Percentiles rank a stretch among this genome's conserved stretches.
These are phyloP conservation scores for Corythornis cristatus DNA, from an alignment of 2,113 vertebrate genomes.

Conservation along the genomic window DNA sequence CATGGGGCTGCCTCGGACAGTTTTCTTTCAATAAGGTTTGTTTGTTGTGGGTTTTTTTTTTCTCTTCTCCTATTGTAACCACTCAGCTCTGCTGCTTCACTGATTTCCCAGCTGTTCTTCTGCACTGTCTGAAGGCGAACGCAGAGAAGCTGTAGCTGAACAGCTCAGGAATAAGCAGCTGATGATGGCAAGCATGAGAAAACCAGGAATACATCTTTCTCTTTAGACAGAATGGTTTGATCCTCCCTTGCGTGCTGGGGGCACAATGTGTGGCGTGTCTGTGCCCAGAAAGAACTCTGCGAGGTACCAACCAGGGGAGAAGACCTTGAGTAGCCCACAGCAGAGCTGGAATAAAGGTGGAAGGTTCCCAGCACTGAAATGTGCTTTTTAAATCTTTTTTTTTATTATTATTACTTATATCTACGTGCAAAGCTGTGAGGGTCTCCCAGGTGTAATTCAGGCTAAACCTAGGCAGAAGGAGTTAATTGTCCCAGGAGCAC, in stretches of 20 bases:
- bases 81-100: conserved; percentile 71
- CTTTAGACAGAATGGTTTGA: not conserved
- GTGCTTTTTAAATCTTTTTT: not conserved
- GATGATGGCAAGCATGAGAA: conserved; percentile 35
- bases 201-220: conserved; percentile 6
- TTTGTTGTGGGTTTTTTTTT: not conserved
- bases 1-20: conserved; percentile 57
- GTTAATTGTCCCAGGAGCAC: not conserved
- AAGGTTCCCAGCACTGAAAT: not conserved
- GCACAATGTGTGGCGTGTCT: fast-evolving
- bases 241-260: not conserved
- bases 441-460: not conserved
- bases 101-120: conserved; percentile 73
- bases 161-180: conserved; percentile 25
- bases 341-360: not conserved
- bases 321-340: not conserved
- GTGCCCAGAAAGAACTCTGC: not conserved
- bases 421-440: fast-evolving
- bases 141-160: conserved; percentile 13
- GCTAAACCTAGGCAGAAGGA: not conserved
- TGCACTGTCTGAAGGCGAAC: conserved; percentile 25
- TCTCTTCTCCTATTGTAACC: conserved; percentile 58
- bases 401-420: fast-evolving
- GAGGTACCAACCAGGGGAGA: not conserved
- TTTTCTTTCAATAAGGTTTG: conserved; percentile 60